These are phyloP conservation scores for Camponotus floridanus DNA, from an alignment of 1,140 invertebrate species.

Conservation along the genomic window DNA sequence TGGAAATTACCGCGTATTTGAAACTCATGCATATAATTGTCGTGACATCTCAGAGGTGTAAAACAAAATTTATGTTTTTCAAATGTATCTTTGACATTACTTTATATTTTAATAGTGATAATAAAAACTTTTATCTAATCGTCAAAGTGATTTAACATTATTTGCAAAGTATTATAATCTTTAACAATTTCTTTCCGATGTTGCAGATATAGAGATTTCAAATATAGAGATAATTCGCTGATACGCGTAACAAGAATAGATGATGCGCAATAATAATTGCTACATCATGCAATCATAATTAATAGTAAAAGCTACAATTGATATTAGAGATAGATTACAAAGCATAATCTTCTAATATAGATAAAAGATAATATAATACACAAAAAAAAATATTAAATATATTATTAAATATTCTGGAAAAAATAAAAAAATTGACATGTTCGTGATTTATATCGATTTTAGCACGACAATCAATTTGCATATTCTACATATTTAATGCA, in stretches of 20 bases:
- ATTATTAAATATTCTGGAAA: not conserved
- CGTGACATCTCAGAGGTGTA: not conserved
- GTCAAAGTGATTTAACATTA: not conserved
- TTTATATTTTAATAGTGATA: not conserved
- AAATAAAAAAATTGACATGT: slow-evolving; percentile 19
- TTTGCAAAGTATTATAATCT: not conserved
- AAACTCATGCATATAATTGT: not conserved
- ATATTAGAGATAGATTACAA: not conserved
- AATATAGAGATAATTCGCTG: slow-evolving; percentile 24
- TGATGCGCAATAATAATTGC: not conserved
- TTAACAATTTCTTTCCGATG: not conserved
- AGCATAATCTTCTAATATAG: not conserved
- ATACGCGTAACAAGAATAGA: not conserved
- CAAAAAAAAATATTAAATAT: not conserved
- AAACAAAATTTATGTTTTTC: not conserved
- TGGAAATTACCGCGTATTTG: not conserved
- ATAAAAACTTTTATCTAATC: not conserved
- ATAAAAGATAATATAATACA: not conserved
- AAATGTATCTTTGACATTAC: not conserved
- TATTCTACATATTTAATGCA: not conserved
- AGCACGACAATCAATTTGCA: not conserved
- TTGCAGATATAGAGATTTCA: not conserved
- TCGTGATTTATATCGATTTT: slow-evolving; percentile 23
- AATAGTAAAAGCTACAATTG: not conserved
- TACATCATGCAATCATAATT: too few species aligned